Conservation (phyloP, 2,888 invertebrate species). For the Galeopsomyia nigrocyanea region DNA sequence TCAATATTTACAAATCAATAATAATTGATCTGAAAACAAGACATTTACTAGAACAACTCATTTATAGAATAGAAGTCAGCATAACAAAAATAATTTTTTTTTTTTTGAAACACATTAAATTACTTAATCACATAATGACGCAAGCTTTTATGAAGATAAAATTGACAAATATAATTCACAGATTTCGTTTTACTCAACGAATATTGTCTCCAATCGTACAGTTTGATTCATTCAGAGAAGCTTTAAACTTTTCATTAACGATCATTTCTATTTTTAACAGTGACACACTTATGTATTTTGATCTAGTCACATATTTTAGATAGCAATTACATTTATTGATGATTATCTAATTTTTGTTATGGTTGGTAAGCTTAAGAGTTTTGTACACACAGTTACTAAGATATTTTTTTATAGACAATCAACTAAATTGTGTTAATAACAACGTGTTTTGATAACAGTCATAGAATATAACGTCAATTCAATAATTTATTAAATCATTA, state of each 20-base stretch:
- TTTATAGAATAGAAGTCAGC: constrained; percentile 32
- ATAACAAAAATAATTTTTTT: constrained; percentile 31
- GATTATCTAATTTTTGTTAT: constrained; percentile 26
- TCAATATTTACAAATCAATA: constrained; percentile 54
- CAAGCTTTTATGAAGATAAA: not conserved
- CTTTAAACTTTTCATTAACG: not conserved
- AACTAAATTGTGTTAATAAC: constrained; percentile 30
- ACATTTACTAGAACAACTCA: constrained; percentile 44
- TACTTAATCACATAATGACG: not conserved
- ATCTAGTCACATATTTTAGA: constrained; percentile 21
- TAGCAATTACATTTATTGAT: constrained; percentile 32
- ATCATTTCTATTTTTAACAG: constrained; percentile 16
- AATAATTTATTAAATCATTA: not conserved
- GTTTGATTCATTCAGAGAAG: constrained; percentile 31
- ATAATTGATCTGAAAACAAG: constrained; percentile 34
- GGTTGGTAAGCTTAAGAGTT: constrained; percentile 18
- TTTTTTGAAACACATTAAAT: constrained; percentile 16
- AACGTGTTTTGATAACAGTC: constrained; percentile 17
- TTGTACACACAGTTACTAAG: constrained; percentile 25
- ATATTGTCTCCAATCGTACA: constrained; percentile 27
- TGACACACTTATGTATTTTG: constrained; percentile 16
- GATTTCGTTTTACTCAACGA: constrained; percentile 29
- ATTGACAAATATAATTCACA: constrained; percentile 20
- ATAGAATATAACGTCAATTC: constrained; percentile 1
- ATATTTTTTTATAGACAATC: constrained; percentile 7